Conservation (phyloP, 1,140 invertebrate genomes). For the Hyphantria cunea region DNA sequence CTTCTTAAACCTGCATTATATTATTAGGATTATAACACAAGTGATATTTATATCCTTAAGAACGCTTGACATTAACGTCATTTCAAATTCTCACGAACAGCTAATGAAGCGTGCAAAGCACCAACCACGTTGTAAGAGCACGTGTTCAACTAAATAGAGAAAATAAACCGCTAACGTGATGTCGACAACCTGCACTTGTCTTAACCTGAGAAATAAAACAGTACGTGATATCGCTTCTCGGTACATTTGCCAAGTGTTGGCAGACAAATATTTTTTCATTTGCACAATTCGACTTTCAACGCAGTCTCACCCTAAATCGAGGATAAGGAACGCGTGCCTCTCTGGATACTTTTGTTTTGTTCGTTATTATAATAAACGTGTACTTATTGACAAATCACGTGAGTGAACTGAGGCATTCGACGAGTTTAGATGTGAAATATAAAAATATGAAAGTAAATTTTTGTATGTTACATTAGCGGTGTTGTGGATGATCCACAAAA, state of each 20-base stretch:
- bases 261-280: constrained; percentile 75
- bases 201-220: constrained; percentile 37
- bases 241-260: constrained; percentile 32
- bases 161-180: constrained; percentile 24
- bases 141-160: constrained; percentile 8
- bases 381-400: constrained; percentile 26
- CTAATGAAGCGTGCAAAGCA: too few species aligned
- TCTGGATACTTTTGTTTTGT: constrained; percentile 46
- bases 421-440: constrained; percentile 7
- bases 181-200: constrained; percentile 39
- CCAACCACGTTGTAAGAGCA: constrained; percentile 3
- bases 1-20: too few species aligned
- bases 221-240: constrained; percentile 33
- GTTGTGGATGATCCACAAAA: constrained; percentile 41
- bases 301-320: constrained; percentile 55
- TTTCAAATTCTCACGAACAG: too few species aligned
- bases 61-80: too few species aligned
- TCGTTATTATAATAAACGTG: constrained; percentile 37
- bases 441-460: constrained; percentile 35
- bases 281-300: constrained; percentile 32
- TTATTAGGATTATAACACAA: too few species aligned
- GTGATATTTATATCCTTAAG: too few species aligned
- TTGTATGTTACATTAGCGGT: constrained; percentile 50
- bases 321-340: constrained; percentile 55
- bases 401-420: not conserved